Conservation (phyloP, 2,888 invertebrate genomes). For the Hydrotaea diabolus region DNA sequence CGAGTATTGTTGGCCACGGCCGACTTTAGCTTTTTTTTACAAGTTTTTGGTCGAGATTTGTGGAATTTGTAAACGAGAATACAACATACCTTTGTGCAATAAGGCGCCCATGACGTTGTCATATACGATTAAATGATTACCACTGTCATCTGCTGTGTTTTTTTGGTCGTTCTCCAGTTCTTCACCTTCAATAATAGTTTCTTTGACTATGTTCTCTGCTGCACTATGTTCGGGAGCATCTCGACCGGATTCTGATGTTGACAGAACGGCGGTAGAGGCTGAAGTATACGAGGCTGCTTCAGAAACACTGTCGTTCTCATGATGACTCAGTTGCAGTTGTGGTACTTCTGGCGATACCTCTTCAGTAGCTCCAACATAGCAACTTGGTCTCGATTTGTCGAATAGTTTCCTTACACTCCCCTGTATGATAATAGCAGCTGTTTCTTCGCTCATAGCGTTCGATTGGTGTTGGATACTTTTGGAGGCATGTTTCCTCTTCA, state of each 20-base stretch:
- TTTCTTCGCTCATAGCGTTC: slow-evolving; percentile 81
- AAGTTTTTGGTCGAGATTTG: no score
- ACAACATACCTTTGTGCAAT: neutral
- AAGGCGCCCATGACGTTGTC: neutral
- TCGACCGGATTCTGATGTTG: slow-evolving; percentile 71
- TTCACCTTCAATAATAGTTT: slow-evolving; percentile 70
- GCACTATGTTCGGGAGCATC: slow-evolving; percentile 67
- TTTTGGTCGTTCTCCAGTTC: slow-evolving; percentile 70
- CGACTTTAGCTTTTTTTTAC: no score
- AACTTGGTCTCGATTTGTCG: neutral
- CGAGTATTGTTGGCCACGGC: no score
- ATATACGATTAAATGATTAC: neutral
- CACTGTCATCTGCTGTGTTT: neutral
- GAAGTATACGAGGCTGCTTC: slow-evolving; percentile 76
- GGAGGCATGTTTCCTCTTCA: slow-evolving; percentile 59
- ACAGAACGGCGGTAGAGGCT: slow-evolving; percentile 74
- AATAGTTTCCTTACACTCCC: slow-evolving; percentile 82
- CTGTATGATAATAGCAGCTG: slow-evolving; percentile 83
- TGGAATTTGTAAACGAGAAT: no score
- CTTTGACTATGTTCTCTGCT: slow-evolving; percentile 68
- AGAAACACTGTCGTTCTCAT: slow-evolving; percentile 72
- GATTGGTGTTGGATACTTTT: neutral
- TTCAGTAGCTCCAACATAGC: slow-evolving; percentile 16
- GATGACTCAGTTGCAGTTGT: slow-evolving; percentile 43
- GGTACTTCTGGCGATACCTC: slow-evolving; percentile 46